phyloP scores from a whole-genome alignment of 2,797 vertebrate species.

The Urophycis tenuis region DNA sequence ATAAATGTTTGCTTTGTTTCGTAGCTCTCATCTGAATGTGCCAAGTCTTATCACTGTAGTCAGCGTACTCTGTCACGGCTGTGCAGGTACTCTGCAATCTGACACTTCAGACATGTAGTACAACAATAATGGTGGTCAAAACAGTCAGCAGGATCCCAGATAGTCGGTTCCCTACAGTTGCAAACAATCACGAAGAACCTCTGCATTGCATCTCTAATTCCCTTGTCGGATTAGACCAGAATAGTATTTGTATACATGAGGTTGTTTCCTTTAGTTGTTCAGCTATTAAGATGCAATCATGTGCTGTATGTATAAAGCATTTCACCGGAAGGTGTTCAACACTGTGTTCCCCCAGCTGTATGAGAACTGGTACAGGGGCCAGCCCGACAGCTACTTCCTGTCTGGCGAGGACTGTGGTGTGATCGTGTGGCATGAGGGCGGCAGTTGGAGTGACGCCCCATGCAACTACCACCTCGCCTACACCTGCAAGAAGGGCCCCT shows the following conservation, averaged over 20 bases:
- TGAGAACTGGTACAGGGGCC: constrained; percentile 89
- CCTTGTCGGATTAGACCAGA: background rate
- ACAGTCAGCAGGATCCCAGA: background rate
- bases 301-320: background rate
- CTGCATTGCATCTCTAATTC: background rate
- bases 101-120: background rate
- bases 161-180: no score
- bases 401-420: constrained; percentile 93
- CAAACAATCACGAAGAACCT: background rate
- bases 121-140: background rate
- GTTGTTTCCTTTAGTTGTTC: background rate
- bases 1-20: background rate
- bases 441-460: constrained; percentile 90
- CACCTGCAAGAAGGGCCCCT: constrained; percentile 91
- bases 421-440: constrained; percentile 87
- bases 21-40: background rate
- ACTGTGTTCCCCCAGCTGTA: constrained; percentile 71
- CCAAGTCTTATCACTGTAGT: background rate
- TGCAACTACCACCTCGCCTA: constrained; percentile 96
- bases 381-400: constrained; percentile 95
- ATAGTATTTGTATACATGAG: background rate
- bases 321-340: background rate
- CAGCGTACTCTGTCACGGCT: background rate
- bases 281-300: no score
- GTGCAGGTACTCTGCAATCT: background rate